phyloP scores from a whole-genome alignment of 2,797 vertebrate species.

The Rhinella marina region DNA sequence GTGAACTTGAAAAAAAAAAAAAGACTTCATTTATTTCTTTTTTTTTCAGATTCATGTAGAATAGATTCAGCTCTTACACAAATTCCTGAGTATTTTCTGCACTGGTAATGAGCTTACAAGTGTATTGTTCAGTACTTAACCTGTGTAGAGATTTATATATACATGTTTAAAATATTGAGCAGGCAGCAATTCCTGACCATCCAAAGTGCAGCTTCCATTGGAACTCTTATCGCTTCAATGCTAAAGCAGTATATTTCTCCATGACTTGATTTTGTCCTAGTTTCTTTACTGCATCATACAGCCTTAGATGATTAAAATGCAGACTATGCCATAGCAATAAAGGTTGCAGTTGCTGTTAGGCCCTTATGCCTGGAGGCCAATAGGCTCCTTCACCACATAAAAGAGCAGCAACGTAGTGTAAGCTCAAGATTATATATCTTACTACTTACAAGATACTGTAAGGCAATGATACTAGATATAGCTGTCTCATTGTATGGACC shows the following conservation, averaged over 20 bases:
- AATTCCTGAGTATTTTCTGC: not conserved
- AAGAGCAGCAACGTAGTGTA: not conserved
- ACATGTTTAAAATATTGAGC: not conserved
- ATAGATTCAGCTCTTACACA: slow-evolving; percentile 22
- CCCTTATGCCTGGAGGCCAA: not conserved
- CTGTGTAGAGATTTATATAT: not conserved
- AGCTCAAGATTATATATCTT: too few species aligned
- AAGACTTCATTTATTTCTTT: slow-evolving; percentile 13
- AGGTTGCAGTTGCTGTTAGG: not conserved
- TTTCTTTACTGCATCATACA: not conserved
- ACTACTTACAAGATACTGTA: too few species aligned
- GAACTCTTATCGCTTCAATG: not conserved
- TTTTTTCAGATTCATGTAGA: slow-evolving; percentile 30
- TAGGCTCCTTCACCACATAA: not conserved
- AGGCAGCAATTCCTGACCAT: not conserved
- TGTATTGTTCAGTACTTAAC: not conserved
- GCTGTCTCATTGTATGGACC: too few species aligned
- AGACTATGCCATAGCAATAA: not conserved
- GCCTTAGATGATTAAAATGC: not conserved
- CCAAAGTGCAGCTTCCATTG: not conserved
- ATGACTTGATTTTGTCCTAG: not conserved
- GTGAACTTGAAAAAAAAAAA: slow-evolving; percentile 47
- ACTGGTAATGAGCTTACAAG: slow-evolving; percentile 37
- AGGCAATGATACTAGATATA: too few species aligned
- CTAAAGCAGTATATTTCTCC: not conserved